A percentile compares a stretch with the other conserved stretches of the same genome.
These are phyloP conservation scores for Temnothorax nylanderi DNA, from an alignment of 1,140 invertebrate genomes.

Conservation along the genomic window DNA sequence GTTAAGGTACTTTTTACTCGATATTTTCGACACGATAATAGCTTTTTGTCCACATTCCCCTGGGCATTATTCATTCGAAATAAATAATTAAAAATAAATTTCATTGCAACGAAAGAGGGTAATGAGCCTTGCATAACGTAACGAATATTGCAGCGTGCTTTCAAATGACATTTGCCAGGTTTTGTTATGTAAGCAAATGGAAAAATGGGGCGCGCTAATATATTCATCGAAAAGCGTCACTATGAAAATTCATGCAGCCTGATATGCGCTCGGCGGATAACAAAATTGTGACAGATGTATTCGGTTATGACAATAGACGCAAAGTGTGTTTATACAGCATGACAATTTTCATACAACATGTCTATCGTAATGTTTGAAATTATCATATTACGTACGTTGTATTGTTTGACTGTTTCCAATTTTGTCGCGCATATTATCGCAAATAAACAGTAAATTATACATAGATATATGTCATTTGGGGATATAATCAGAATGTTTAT, in stretches of 20 bases:
- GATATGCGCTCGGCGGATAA: neutral
- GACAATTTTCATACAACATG: constrained; percentile 31
- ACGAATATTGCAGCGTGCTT: neutral
- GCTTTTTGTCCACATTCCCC: neutral
- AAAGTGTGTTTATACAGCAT: neutral
- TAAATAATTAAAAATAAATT: constrained; percentile 42
- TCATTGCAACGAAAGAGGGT: neutral
- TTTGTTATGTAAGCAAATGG: constrained; percentile 38
- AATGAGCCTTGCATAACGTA: constrained; percentile 35
- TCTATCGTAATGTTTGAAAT: constrained; percentile 13
- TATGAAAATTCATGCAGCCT: constrained; percentile 22
- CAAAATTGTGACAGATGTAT: constrained; percentile 50
- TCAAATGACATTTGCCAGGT: constrained; percentile 19
- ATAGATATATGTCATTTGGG: neutral
- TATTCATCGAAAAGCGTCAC: constrained; percentile 31
- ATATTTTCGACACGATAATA: neutral
- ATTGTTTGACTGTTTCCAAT: constrained; percentile 16
- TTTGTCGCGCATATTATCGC: neutral
- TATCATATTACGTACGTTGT: neutral
- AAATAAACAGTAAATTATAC: constrained; percentile 10
- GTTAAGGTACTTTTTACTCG: neutral
- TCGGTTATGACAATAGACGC: constrained; percentile 17
- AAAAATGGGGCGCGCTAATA: constrained; percentile 34
- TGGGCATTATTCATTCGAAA: neutral
- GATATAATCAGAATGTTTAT: neutral